Evolutionary conservation across 1,140 invertebrate genomes (phyloP).

Genomic region (Pseudomyrmex gracilis): DNA sequence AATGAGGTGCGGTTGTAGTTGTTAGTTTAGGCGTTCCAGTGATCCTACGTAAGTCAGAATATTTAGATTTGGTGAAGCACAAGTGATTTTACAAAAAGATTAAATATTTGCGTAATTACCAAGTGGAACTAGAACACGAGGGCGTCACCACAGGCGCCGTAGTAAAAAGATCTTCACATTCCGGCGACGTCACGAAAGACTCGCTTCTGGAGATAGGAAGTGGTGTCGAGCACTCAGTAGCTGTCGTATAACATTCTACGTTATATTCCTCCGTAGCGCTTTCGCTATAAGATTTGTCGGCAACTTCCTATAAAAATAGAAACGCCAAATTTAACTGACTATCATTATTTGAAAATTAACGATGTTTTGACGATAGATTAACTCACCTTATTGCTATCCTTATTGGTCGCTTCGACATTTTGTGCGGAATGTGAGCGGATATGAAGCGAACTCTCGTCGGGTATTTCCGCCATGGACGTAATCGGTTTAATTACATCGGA

Average conservation of each 20-base stretch:
- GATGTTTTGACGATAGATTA: background rate
- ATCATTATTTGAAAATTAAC: background rate
- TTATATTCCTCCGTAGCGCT: conserved; percentile 86
- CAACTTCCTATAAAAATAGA: conserved; percentile 46
- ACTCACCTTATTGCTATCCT: conserved; percentile 32
- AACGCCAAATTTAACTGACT: background rate
- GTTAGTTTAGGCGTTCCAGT: conserved; percentile 19
- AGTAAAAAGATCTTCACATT: conserved; percentile 85
- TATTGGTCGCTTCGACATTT: background rate
- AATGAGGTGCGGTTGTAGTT: conserved; percentile 2
- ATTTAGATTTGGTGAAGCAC: background rate
- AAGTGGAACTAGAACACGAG: background rate
- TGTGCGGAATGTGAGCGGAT: background rate
- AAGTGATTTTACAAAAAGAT: too few relatives aligned
- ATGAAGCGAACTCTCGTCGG: background rate
- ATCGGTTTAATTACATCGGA: conserved; percentile 12
- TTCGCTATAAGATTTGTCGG: conserved; percentile 62
- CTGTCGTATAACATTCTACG: conserved; percentile 89
- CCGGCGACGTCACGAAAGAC: conserved; percentile 89
- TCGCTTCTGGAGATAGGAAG: conserved; percentile 88
- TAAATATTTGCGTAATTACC: conserved; percentile 33
- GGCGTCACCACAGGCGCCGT: conserved; percentile 36
- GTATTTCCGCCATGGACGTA: background rate
- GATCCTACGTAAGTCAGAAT: conserved; percentile 23
- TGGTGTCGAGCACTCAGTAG: conserved; percentile 89